Conservation (phyloP, 2,113 vertebrate genomes). For the Apus apus region DNA sequence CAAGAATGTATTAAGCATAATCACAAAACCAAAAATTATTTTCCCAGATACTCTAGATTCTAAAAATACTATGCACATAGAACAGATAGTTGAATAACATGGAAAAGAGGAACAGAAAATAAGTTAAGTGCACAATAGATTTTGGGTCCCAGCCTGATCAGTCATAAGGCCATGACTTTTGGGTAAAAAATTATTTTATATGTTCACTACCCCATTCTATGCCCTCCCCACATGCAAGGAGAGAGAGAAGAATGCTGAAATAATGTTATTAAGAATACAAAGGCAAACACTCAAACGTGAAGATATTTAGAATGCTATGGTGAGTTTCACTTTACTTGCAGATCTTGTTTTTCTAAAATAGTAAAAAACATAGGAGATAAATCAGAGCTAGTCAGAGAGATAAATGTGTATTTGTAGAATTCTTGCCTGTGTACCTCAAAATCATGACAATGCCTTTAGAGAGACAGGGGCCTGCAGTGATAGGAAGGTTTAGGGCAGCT, state of each 20-base stretch:
- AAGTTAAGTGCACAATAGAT: background rate
- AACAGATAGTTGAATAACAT: background rate
- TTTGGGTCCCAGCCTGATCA: background rate
- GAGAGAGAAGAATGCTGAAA: background rate
- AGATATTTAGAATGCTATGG: background rate
- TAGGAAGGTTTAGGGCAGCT: background rate
- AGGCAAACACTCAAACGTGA: background rate
- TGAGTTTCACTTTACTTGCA: background rate
- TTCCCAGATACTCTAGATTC: background rate
- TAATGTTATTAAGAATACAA: background rate
- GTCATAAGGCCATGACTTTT: background rate
- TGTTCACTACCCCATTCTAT: background rate
- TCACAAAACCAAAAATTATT: background rate
- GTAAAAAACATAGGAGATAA: background rate
- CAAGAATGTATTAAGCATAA: background rate
- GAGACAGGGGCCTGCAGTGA: background rate
- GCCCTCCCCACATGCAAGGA: accelerated
- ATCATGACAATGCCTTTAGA: background rate
- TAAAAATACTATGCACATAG: background rate
- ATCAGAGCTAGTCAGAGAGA: background rate
- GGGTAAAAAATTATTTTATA: background rate
- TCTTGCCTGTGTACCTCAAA: background rate
- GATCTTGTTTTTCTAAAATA: background rate
- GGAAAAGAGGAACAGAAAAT: background rate
- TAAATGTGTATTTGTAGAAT: background rate